Conservation (phyloP, 2,113 vertebrate genomes). For the Paraplagusia blochii region DNA sequence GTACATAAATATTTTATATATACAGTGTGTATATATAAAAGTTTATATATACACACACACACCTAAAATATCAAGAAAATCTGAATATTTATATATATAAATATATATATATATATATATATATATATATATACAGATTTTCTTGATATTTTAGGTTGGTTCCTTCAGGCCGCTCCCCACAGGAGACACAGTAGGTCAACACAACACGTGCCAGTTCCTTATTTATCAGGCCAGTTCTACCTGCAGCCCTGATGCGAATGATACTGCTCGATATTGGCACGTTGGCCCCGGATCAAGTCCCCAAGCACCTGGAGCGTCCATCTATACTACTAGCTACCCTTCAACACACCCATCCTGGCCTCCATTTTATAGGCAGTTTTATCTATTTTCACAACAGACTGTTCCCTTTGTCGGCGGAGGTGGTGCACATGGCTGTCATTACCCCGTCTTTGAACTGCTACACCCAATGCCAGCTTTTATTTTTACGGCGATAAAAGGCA, state of each 20-base stretch:
- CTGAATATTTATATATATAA: no score
- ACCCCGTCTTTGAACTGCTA: constrained; percentile 43
- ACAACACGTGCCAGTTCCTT: not conserved
- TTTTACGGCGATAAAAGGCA: constrained; percentile 48
- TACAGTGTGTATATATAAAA: no score
- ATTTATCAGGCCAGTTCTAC: constrained; percentile 16
- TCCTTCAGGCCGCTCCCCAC: not conserved
- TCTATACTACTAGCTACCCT: constrained; percentile 20
- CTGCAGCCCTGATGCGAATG: constrained; percentile 37
- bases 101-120: no score
- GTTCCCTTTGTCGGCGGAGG: constrained; percentile 35
- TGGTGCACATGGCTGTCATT: constrained; percentile 27
- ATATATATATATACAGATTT: not conserved
- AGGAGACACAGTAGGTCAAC: constrained; percentile 21
- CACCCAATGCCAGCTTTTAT: constrained; percentile 36
- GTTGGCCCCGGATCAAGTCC: constrained; percentile 22
- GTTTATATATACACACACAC: no score
- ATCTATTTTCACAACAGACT: constrained; percentile 32
- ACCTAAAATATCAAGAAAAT: no score
- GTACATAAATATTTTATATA: no score
- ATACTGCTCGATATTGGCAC: constrained; percentile 30
- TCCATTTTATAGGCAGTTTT: constrained; percentile 33
- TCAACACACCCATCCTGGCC: constrained; percentile 11
- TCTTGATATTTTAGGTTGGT: not conserved
- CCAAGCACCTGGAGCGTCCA: constrained; percentile 13